Evolutionary conservation across 2,888 invertebrate genomes (phyloP), one percentile per base, ranked within the genome.

Genomic region (Synanthedon tipuliformis): DNA sequence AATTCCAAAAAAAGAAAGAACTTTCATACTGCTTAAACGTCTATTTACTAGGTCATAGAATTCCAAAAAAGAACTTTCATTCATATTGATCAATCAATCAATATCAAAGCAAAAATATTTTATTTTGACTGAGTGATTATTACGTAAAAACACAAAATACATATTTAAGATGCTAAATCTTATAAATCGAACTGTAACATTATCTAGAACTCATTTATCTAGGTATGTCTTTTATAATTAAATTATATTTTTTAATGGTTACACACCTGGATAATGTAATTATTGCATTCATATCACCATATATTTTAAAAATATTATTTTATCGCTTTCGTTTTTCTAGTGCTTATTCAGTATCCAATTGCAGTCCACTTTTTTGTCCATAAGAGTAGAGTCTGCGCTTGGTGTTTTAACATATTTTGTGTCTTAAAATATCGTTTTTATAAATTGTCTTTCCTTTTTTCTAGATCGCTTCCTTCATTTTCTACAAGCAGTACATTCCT

Each of bases 381-480:
- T 34, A 34, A 10, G 7, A 10, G 34, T 34, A 34, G 7, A 34
- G 10, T 8, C 34, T 34, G 34, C 10, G 8, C 34, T 8, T 34
- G 58, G 61, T 58, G 8, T 45, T 45, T 15, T 8, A 45, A 15
- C n/a, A 45, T 15, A 45, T 10, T 34, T 34, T 8, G 34, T 34
- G 34, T 34, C 34, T 5, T 13, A 8, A 45, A 45, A n/a, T 15
- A 13, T 45, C n/a, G 13, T 7, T 45, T 15, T n/a, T 45, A 15
- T 45, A 45, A 13, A 45, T 45, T 3, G 12, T 15, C n/a, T 18
- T 49, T 49, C 12, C 16, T 49, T 15, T 13, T n/a, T 57, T 71
- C 48, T 61, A 87, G 86, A 59, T 78, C 78, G 3, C 56, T 79
- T 11, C 78, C 83, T 53, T 71, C 78, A 2, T 75, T 79, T 52